Evolutionary conservation across 2,113 vertebrate genomes (phyloP).

Genomic region (Neolamprologus variostigma): DNA sequence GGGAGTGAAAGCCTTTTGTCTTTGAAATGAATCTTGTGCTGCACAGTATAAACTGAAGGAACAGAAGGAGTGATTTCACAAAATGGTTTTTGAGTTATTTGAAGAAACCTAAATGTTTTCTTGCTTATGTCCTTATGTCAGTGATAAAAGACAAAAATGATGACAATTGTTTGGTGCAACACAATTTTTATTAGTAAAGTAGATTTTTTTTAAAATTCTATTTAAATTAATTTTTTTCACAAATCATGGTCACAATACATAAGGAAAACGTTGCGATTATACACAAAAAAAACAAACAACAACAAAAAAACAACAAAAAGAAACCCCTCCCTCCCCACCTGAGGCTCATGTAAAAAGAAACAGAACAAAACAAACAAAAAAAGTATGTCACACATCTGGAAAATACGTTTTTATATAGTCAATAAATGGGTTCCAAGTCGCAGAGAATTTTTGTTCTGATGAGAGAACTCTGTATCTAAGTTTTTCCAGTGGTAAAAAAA

Average conservation of each 20-base stretch:
- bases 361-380: too few relatives aligned
- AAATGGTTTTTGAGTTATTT: not conserved
- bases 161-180: not conserved
- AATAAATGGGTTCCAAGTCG: not conserved
- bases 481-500: not conserved
- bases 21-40: not conserved
- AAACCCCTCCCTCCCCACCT: not conserved
- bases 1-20: not conserved
- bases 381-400: rapidly evolving
- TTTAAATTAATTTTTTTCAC: not conserved
- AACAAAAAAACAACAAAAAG: not conserved
- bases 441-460: not conserved
- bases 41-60: not conserved
- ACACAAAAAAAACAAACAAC: not conserved
- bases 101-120: not conserved
- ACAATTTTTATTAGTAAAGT: not conserved
- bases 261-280: rapidly evolving
- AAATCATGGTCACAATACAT: not conserved
- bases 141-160: not conserved
- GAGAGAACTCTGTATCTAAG: rapidly evolving
- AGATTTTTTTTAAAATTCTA: not conserved
- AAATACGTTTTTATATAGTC: not conserved
- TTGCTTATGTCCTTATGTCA: not conserved
- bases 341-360: not conserved
- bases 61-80: not conserved